Conservation (phyloP, 2,797 vertebrate genomes). For the Ispidina lecontei region DNA sequence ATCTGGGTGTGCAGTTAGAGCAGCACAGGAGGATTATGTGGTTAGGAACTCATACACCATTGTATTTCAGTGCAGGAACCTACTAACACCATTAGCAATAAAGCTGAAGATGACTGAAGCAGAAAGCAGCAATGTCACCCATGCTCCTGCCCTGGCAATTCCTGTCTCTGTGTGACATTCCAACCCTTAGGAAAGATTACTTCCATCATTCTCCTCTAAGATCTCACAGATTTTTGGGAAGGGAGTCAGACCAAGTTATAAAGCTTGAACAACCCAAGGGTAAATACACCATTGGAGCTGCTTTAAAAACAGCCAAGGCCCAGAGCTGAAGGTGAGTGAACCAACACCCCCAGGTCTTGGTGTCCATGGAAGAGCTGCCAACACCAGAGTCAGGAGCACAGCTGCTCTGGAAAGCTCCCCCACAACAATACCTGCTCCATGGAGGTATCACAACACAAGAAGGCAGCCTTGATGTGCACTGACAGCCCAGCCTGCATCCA, state of each 20-base stretch:
- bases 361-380: not conserved
- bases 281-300: not conserved
- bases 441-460: not conserved
- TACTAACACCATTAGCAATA: not conserved
- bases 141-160: not conserved
- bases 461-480: not conserved
- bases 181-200: not conserved
- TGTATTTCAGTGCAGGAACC: not conserved
- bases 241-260: not conserved
- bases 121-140: not conserved
- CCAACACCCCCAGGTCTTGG: not conserved
- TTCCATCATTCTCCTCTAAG: not conserved
- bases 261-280: not conserved
- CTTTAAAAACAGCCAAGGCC: not conserved
- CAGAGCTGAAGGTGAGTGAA: not conserved
- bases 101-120: not conserved
- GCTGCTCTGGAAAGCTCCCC: not conserved
- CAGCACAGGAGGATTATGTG: not conserved
- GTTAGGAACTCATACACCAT: not conserved
- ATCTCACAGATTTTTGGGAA: not conserved
- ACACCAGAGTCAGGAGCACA: not conserved
- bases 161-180: not conserved
- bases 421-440: accelerated
- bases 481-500: not conserved
- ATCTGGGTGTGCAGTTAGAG: not conserved